Base-by-base conservation (phyloP, 92 coral and sea anemone species). In the Porites rus region DNA sequence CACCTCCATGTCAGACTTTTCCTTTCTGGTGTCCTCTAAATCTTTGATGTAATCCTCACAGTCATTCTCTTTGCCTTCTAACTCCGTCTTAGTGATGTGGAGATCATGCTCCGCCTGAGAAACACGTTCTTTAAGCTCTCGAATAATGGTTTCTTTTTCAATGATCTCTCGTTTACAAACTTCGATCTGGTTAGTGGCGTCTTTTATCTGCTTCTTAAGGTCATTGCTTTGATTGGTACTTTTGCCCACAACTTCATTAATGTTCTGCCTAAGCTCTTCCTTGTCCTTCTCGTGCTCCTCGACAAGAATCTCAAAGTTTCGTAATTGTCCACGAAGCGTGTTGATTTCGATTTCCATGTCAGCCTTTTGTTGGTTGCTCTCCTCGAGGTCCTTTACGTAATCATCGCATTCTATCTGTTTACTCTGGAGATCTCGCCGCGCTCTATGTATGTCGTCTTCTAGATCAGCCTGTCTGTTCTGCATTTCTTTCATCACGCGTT, bases 221-320 rank as follows among this genome's bases (percentile, higher is more conserved):
- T 95, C 98, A 31, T 86, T 87, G 52, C 90, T 65, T 10, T 93
- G 91, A 80, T 87, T 83, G 20, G 93, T 90, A 43, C 88, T 90
- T 82, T 93, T 95, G 31, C 90, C 87, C 43, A 88, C 91, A 25
- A 87, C 4, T 63, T 90, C 94, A 65, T 95, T 93, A 18, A 95
- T 75, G 80, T 93, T 93, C 54, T 80, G 77, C 51, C 84, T 80
- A 9, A 95, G 84, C 20, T 95, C 96, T 7, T 82, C 88, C 83
- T 93, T 95, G 81, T 95, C 98, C 43, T 93, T 90, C 63, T 87
- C 91, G 70, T 88, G 87, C 88, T 95, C 98, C 10, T 90, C 94
- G 4, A 79, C n/a, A 65, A 93, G 76, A 77, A 92, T 62, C 77
- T 95, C 94, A 17, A 87, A 67, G 79, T 87, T 95, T 72, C 98